Base-by-base conservation (phyloP, 1,140 invertebrate species). In the Euborellia annulipes region DNA sequence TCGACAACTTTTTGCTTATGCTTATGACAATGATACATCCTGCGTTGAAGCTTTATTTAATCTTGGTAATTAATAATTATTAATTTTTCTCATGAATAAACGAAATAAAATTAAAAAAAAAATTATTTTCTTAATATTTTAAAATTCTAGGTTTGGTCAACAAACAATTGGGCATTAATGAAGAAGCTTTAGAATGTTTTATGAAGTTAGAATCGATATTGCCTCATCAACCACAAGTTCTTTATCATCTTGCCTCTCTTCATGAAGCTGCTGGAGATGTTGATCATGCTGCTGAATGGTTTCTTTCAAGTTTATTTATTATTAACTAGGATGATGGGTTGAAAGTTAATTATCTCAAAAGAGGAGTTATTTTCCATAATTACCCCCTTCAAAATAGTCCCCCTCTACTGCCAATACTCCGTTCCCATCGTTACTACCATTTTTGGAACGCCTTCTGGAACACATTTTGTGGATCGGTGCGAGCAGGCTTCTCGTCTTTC, bases 31-130 rank as follows among this genome's bases (percentile, higher is more conserved):
- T 54, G 85, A 93, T 55, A 73, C 84, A 0, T 79, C 77, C 18
- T 88, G 82, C 60, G 78, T 91, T 21, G 89, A 94, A 66, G 91
- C 86, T 6, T 66, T 91, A n/a, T 95, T 88, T 57, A 92, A 95
- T 67, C 63, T 93, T 43, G 87, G 82, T 76, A 63, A 60, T 48
- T 50, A 36, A 46, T 43, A 49, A 45, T 23, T 17, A 38, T 46
- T 47, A 37, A 49, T 39, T 14, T 47, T 47, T 11, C 41, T 13
- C 2, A 43, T 20, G 14, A 9, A 41, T 19, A 41, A 3, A 42
- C 32, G 27, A 30, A 23, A n/a, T 13, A 42, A 36, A 20, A n/a
- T n/a, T n/a, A n/a, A n/a, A n/a, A n/a, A n/a, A n/a, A n/a, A n/a
- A n/a, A n/a, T n/a, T n/a, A n/a, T n/a, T n/a, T n/a, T n/a, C n/a